Evolutionary conservation across 2,797 vertebrate species (phyloP), one percentile per base, ranked within the genome.

Genomic region (Hozukius guyotensis): DNA sequence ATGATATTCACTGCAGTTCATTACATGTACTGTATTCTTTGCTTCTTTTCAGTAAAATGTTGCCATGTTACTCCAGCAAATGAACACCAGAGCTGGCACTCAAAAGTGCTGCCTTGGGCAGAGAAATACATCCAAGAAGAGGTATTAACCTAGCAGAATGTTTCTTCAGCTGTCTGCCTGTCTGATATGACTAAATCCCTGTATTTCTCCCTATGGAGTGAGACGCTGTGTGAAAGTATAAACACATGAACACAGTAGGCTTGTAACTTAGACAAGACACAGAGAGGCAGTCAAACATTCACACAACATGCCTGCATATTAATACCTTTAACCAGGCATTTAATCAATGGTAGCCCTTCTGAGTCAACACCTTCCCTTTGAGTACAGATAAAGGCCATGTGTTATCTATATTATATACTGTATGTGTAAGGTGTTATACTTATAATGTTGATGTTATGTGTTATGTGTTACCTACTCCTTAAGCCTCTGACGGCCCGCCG

Each of bases 141-240:
- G 67, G 80, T 64, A 85, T 89, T 88, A 88, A 86, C 87, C 79
- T 79, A 87, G 71, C 89, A 88, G 77, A 81, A 81, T 75, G 86
- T 84, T 86, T 88, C 71, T 83, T 91, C 81, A 83, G 84, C 78
- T 86, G 87, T 86, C 82, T 78, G 75, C 81, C 36, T 80, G 83
- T 81, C 75, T 66, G 36, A 77, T 52, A 86, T 87, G 80, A 88
- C 70, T 90, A 83, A 87, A 89, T 61, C 24, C 8, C 14, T 70
- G 7, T 36, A 46, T 61, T 49, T 70, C 27, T 66, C 25, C 55
- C 34, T 18, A 8, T 27, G 27, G 9, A 72, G 31, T 25, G 34
- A 76, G 57, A 60, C n/a, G 32, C 36, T 65, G 13, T 71, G 42
- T 66, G 29, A 22, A 52, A 52, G 46, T 31, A 32, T 36, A 20